Percentiles rank a stretch among this genome's conserved stretches.
phyloP scores from a whole-genome alignment of 2,797 vertebrate genomes.

The Scarus forsteni region DNA sequence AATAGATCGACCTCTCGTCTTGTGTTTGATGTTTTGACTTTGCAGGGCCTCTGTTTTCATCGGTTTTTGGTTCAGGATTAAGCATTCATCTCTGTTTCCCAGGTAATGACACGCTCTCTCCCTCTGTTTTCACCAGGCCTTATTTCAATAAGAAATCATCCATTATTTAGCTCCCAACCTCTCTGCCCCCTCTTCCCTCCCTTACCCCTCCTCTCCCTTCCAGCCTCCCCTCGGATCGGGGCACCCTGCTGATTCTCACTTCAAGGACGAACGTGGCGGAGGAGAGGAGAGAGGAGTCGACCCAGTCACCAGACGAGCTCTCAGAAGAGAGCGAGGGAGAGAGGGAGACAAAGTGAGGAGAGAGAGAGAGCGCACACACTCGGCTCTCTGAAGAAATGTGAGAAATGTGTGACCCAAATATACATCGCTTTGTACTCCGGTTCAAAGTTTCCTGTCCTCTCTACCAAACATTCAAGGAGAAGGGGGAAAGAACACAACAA shows the following conservation, averaged over 20 bases:
- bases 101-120: slow-evolving; percentile 73
- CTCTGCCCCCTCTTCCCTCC: slow-evolving; percentile 59
- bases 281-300: slow-evolving; percentile 68
- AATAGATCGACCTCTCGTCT: neutral
- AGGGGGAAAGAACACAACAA: slow-evolving; percentile 77
- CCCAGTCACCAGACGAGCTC: slow-evolving; percentile 71
- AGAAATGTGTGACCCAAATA: slow-evolving; percentile 83
- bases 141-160: slow-evolving; percentile 85
- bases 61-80: slow-evolving; percentile 43
- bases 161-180: slow-evolving; percentile 85
- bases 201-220: slow-evolving; percentile 3
- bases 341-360: slow-evolving; percentile 57
- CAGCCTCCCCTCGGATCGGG: slow-evolving; percentile 69
- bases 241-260: slow-evolving; percentile 82
- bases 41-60: neutral
- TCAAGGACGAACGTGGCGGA: slow-evolving; percentile 84
- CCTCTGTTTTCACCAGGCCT: slow-evolving; percentile 65
- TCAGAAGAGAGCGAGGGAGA: slow-evolving; percentile 64
- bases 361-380: slow-evolving; percentile 14
- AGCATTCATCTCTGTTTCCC: slow-evolving; percentile 64
- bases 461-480: slow-evolving; percentile 82
- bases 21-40: neutral
- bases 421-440: slow-evolving; percentile 86
- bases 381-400: slow-evolving; percentile 57
- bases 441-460: slow-evolving; percentile 87